A percentile compares a stretch with the other conserved stretches of the same genome.
Conservation (phyloP, 2,113 vertebrate species). For the Thunnus thynnus region DNA sequence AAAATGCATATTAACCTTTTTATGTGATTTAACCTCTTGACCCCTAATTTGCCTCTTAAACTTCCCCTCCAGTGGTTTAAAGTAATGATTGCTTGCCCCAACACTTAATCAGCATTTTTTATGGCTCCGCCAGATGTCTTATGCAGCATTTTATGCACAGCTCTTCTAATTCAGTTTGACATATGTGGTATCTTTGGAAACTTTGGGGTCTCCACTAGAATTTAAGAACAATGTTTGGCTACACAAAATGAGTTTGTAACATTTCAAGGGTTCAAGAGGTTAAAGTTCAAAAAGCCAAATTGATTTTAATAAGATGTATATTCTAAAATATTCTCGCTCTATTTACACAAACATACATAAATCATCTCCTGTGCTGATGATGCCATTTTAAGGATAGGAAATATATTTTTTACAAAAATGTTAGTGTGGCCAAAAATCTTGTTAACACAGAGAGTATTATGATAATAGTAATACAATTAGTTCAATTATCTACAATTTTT, state of each 20-base stretch:
- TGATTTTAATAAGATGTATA: not conserved
- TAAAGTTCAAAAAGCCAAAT: not conserved
- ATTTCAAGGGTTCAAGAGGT: conserved; percentile 10
- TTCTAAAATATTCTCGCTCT: too few relatives aligned
- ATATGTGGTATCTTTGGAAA: conserved; percentile 46
- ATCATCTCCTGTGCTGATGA: not conserved
- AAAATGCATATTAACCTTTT: not conserved
- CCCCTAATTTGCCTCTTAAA: not conserved
- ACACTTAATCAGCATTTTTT: conserved; percentile 6
- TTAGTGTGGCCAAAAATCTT: too few relatives aligned
- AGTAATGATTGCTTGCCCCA: not conserved
- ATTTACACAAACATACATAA: too few relatives aligned
- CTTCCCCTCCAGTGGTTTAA: not conserved
- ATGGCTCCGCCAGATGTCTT: conserved; percentile 26
- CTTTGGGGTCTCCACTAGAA: conserved; percentile 8
- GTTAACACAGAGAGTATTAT: too few relatives aligned
- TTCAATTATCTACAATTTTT: too few relatives aligned
- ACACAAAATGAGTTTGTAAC: not conserved
- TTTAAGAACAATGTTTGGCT: conserved; percentile 17
- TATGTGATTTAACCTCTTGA: conserved; percentile 5
- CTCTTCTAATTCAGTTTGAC: conserved; percentile 27
- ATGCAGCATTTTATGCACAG: conserved; percentile 17
- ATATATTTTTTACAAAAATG: too few relatives aligned
- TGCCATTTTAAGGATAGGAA: not conserved
- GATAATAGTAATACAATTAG: too few relatives aligned